Conservation (phyloP, 2,797 vertebrate species). For the Enteromius paludinosus region DNA sequence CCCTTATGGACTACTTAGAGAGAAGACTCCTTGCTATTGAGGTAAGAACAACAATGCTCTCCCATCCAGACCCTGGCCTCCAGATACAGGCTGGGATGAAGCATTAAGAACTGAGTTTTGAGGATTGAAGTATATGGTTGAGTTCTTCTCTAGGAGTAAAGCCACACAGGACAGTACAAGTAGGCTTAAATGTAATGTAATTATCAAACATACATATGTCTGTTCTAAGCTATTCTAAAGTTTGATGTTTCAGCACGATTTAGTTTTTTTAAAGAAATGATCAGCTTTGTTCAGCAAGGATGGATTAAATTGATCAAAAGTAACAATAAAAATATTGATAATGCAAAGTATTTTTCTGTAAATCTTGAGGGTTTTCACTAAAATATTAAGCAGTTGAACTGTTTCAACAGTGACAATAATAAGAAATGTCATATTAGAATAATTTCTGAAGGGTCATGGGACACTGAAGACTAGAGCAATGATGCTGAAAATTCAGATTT, state of each 20-base stretch:
- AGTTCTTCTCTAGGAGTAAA: not conserved
- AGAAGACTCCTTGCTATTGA: slow-evolving; percentile 89
- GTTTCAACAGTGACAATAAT: not conserved
- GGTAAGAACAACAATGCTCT: slow-evolving; percentile 80
- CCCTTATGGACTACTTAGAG: slow-evolving; percentile 96
- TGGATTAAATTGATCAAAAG: not conserved
- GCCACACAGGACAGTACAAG: not conserved
- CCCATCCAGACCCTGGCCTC: slow-evolving; percentile 67
- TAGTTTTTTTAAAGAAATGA: not conserved
- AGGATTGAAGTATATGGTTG: not conserved
- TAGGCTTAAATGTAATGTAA: not conserved
- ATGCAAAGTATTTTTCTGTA: not conserved
- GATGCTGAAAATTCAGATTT: not conserved
- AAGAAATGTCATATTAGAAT: not conserved
- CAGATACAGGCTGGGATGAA: slow-evolving; percentile 63
- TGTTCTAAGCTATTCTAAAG: not conserved
- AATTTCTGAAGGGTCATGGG: not conserved
- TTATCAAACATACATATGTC: not conserved
- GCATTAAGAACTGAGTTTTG: too few relatives aligned
- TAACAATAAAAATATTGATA: not conserved
- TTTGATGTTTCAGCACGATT: not conserved
- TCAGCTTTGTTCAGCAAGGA: not conserved
- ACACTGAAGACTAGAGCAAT: not conserved
- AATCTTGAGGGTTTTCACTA: not conserved
- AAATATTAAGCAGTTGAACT: not conserved